Evolutionary conservation across 2,113 vertebrate genomes (phyloP).

Genomic region (Spermophilus dauricus): DNA sequence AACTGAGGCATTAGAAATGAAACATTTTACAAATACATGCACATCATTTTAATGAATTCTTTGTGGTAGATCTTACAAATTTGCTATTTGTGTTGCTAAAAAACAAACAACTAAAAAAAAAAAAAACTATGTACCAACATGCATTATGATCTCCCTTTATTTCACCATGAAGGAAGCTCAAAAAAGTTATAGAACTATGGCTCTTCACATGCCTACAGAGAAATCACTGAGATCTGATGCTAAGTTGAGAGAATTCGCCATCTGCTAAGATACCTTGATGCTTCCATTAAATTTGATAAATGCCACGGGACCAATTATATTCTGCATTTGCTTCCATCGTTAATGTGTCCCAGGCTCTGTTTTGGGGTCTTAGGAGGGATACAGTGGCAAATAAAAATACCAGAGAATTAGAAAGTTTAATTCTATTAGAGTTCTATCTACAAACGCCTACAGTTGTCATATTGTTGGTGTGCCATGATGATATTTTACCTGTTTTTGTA

Average conservation of each 20-base stretch:
- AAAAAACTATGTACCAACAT: neutral
- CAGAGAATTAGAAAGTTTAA: neutral
- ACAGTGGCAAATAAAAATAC: neutral
- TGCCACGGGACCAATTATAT: neutral
- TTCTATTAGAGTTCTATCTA: neutral
- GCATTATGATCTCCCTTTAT: neutral
- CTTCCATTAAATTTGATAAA: neutral
- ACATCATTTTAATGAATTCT: conserved; percentile 3
- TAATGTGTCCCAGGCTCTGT: neutral
- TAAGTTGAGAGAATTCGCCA: neutral
- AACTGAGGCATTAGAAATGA: neutral
- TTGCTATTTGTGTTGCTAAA: neutral
- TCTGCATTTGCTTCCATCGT: neutral
- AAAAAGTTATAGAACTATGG: neutral
- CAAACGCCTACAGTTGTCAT: neutral
- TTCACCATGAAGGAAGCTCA: neutral
- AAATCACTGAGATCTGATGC: neutral
- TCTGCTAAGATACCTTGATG: neutral
- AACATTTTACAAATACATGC: neutral
- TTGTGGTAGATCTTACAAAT: neutral
- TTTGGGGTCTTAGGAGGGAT: neutral
- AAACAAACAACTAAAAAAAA: neutral
- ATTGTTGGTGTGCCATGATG: neutral
- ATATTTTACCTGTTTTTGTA: neutral
- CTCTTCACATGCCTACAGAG: neutral